Evolutionary conservation across 2,113 vertebrate species (phyloP), one percentile per base, ranked within the genome.

Genomic region (Gopherus flavomarginatus): DNA sequence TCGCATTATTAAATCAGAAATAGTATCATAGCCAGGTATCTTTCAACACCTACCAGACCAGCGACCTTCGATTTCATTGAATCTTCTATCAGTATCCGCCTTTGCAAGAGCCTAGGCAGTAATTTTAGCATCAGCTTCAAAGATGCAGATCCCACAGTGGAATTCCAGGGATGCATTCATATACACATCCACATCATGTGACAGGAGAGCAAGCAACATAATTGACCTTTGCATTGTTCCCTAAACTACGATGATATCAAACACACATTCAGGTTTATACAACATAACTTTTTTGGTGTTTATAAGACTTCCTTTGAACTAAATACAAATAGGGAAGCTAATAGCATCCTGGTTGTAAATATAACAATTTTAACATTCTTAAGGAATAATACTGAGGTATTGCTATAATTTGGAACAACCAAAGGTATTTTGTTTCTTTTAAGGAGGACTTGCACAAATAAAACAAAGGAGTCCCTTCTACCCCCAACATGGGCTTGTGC

Each of bases 1-100:
- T 99, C 98, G 99, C 99, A 99, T 99, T 99, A 99, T 99, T 99
- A 99, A 99, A 99, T 99, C 99, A 99, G 99, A 99, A 99, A 98
- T 98, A 98, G 98, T 98, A 99, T 98, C 98, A 98, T 98, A 98
- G 99, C 99, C 97, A 99, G 99, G 98, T 96, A 99, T 99, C 99
- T 99, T 99, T 99, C 99, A 99, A 98, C 99, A 87, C 98, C 97
- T 98, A 97, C 98, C 98, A 95, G 98, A 97, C 98, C 98, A 98
- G 99, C 99, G 98, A 99, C 99, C 99, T 99, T 99, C 99, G 98
- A 99, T 99, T 99, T 99, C 99, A 99, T 99, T 99, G 99, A 98
- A 98, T 98, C 98, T 98, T 99, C 99, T 99, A 99, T 99, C 99
- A 98, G 98, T 98, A 98, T 98, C 98, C 96, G 96, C 96, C 98